Base-by-base conservation (phyloP, 1,140 invertebrate genomes). In the Acromyrmex charruanus region DNA sequence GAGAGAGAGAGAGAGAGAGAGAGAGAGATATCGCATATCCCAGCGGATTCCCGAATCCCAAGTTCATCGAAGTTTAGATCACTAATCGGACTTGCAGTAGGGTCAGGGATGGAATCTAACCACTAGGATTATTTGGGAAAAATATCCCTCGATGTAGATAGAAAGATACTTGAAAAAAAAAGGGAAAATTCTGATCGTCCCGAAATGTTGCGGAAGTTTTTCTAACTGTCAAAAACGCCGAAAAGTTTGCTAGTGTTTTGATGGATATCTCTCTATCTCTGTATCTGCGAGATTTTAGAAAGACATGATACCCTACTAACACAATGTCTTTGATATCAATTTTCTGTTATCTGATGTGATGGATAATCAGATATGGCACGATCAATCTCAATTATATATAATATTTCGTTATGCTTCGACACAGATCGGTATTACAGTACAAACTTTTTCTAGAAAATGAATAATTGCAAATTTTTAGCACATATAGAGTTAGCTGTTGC, bases 11-110 rank as follows among this genome's bases (percentile, higher is more conserved):
- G 72, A 55, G 69, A 18, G 58, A 31, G 44, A 79, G 28, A 44
- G 39, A 44, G 39, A 44, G 39, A 44, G 39, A 77, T 61, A 90
- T 86, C 69, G 89, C 86, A 77, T 86, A 90, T 87, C 90, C 90
- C 79, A 21, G 35, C 66, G 87, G 77, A 82, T 31, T 89, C 55
- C 75, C 82, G 72, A 91, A 90, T 88, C 82, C 81, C 49, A 85
- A 90, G 87, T 90, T 90, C 87, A 85, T 91, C 89, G 74, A 91
- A 91, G 89, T 91, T 91, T 89, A 86, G 89, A 91, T 91, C 90
- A 84, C 90, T 91, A 91, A 91, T 91, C 90, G 90, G 87, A 89
- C 85, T 91, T 86, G 87, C 81, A 90, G 87, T 81, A 85, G 65
- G 79, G 84, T 82, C 75, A 74, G 53, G 53, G 55, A 74, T 28